Evolutionary conservation across 2,888 invertebrate genomes (phyloP), one percentile per base, ranked within the genome.

Genomic region (Ennomos fuscantarius): DNA sequence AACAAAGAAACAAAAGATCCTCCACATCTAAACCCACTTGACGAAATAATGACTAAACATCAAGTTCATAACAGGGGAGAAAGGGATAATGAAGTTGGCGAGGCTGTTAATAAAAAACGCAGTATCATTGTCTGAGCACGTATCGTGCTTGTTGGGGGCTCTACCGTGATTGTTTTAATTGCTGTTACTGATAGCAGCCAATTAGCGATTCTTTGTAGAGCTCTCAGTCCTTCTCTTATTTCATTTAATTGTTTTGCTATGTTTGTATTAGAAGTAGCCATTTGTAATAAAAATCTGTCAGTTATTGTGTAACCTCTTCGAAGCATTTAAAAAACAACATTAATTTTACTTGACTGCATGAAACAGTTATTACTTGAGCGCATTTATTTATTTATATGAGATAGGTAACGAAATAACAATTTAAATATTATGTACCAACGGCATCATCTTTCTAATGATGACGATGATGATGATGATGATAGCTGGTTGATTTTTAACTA

Each of bases 71-170:
- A 42, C 36, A 24, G 44, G 52, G 62, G 34, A 32, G 40, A 45
- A 45, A 8, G 32, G 42, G 47, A 31, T 57, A 57, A 52, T 48
- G n/a, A 52, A 35, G 43, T 43, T 32, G 39, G 60, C 47, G 43
- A 56, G 55, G 55, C 45, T 52, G 56, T 51, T 61, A 61, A 51
- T 56, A 48, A 46, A 9, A 39, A 48, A 31, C 44, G 41, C 9
- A 55, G 42, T 43, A 48, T 52, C 34, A 50, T 66, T 66, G 66
- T 66, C 12, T 15, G 51, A 48, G 9, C 66, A 64, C 64, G 66
- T 49, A 57, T 59, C 55, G 46, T 45, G 24, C 24, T 59, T 45
- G 52, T 40, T 44, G 46, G 52, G 55, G 56, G 54, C 32, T 11
- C 9, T 12, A 35, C 46, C 33, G 45, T 35, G 37, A 60, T 41